These are phyloP conservation scores for Choristoneura rosaceana DNA, from an alignment of 2,888 invertebrate genomes.

Conservation along the genomic window DNA sequence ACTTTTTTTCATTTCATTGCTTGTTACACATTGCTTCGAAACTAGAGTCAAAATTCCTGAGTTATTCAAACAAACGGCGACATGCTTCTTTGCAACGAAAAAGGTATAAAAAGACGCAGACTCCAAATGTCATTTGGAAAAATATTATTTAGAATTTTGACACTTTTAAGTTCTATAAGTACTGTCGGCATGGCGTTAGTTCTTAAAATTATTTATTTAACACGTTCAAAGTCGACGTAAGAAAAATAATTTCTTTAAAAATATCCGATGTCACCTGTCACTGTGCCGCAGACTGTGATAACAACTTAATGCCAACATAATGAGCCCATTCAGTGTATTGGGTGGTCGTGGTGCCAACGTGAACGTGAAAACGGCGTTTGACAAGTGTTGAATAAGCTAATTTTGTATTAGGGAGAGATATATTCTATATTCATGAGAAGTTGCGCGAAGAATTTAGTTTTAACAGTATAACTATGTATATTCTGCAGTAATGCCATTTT, in stretches of 20 bases:
- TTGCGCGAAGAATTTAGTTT: not conserved
- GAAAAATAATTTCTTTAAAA: slow-evolving; percentile 39
- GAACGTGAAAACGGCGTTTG: slow-evolving; percentile 26
- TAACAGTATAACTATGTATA: not conserved
- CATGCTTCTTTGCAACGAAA: not conserved
- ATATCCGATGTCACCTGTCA: slow-evolving; percentile 56
- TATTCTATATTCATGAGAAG: not conserved
- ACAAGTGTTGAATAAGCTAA: slow-evolving; percentile 41
- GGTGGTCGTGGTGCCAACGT: slow-evolving; percentile 55
- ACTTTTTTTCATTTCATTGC: too few species aligned
- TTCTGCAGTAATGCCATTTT: too few species aligned
- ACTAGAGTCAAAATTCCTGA: too few species aligned
- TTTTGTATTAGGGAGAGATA: slow-evolving; percentile 11
- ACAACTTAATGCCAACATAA: slow-evolving; percentile 59
- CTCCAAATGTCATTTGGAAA: not conserved
- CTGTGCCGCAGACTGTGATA: slow-evolving; percentile 50
- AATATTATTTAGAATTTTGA: not conserved
- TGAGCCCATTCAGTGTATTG: slow-evolving; percentile 60
- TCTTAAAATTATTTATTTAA: slow-evolving; percentile 31
- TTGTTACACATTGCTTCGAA: too few species aligned
- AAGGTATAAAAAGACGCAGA: not conserved
- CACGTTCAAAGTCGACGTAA: slow-evolving; percentile 31
- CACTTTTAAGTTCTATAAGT: not conserved
- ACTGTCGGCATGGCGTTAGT: not conserved
- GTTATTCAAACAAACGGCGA: too few species aligned